Percentiles rank a stretch among this genome's conserved stretches.
Evolutionary conservation across 2,888 invertebrate species (phyloP).

Genomic region (Metopia argyrocephala): DNA sequence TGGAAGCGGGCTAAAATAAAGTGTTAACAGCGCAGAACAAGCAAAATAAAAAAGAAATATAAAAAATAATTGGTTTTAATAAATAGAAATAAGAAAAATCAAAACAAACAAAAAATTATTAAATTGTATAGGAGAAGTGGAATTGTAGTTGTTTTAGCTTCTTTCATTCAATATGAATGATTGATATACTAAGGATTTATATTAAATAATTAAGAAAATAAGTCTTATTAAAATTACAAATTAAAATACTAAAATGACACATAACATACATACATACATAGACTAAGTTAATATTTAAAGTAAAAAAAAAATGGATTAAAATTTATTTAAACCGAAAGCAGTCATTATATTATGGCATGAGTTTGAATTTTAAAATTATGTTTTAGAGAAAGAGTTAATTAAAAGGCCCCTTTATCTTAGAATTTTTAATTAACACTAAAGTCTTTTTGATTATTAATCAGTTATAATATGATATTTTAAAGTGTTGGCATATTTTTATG

Average conservation of each 20-base stretch:
- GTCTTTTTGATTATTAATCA: constrained; percentile 10
- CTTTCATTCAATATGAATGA: constrained; percentile 74
- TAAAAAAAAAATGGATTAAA: background rate
- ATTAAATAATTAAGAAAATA: constrained; percentile 10
- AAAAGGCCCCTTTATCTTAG: constrained; percentile 12
- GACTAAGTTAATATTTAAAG: background rate
- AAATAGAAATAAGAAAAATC: constrained; percentile 8
- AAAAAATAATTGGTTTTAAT: constrained; percentile 14
- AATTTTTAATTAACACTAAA: background rate
- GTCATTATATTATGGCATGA: constrained; percentile 21
- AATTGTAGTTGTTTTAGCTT: background rate
- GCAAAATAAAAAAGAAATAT: constrained; percentile 54
- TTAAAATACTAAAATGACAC: background rate
- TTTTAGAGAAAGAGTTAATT: background rate
- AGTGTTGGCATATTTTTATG: background rate
- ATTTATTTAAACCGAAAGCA: too few species aligned
- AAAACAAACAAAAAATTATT: constrained; percentile 14
- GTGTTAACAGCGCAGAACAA: background rate
- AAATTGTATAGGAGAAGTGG: background rate
- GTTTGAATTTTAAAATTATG: background rate
- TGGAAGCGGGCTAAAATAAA: constrained; percentile 70
- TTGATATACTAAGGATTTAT: constrained; percentile 13
- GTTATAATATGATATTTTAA: background rate
- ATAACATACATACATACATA: background rate
- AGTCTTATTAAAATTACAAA: constrained; percentile 23